These are phyloP conservation scores for Boulengeromyrus knoepffleri DNA, from an alignment of 2,113 vertebrate species.

Conservation along the genomic window DNA sequence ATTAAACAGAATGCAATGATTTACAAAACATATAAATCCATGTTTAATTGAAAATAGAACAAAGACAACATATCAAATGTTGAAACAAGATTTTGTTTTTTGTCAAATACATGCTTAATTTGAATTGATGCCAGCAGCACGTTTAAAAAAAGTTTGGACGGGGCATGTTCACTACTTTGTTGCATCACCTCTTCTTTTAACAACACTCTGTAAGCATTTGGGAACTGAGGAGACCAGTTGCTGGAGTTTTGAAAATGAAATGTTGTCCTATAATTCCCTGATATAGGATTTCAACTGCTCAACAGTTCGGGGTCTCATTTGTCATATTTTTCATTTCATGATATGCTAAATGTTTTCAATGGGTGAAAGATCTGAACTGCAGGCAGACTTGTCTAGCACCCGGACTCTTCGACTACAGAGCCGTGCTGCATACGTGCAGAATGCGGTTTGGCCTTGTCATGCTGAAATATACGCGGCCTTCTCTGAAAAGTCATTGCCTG, in stretches of 20 bases:
- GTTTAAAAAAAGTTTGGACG: background rate
- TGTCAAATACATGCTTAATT: background rate
- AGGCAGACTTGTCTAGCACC: background rate
- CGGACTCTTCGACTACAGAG: too few species aligned
- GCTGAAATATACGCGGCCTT: background rate
- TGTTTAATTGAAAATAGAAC: background rate
- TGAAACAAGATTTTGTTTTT: background rate
- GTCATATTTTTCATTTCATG: too few species aligned
- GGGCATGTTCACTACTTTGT: background rate
- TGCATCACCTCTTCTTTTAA: background rate
- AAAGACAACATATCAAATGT: background rate
- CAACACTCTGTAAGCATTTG: background rate
- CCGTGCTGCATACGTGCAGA: background rate
- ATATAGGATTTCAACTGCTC: background rate
- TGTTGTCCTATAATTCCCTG: background rate
- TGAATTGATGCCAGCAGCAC: background rate
- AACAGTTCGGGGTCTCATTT: background rate
- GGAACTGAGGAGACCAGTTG: background rate
- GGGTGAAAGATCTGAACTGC: background rate
- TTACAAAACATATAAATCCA: background rate
- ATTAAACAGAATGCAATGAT: background rate
- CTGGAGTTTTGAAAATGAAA: background rate
- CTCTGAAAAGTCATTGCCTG: background rate
- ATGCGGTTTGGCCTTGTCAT: background rate
- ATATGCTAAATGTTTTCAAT: too few species aligned